Percentiles rank a stretch among this genome's conserved stretches.
Evolutionary conservation across 1,140 invertebrate species (phyloP).

Genomic region (Caenorhabditis remanei): DNA sequence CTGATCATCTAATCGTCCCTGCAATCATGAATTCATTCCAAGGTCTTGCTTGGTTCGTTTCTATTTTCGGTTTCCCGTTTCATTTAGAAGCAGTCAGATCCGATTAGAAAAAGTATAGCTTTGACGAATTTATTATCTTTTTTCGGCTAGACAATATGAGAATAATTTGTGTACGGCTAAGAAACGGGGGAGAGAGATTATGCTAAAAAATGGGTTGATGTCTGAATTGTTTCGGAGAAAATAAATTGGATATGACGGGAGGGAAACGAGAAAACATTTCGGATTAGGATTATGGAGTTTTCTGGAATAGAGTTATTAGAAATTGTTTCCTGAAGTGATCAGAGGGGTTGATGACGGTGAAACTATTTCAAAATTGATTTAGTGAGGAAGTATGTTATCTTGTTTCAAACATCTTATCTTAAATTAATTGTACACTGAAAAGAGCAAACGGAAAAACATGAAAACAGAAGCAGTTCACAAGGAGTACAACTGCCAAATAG

Average conservation of each 20-base stretch:
- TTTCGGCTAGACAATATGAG: background rate
- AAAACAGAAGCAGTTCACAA: no score
- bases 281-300: no score
- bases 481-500: background rate
- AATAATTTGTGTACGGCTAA: background rate
- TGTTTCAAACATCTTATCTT: no score
- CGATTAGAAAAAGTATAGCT: background rate
- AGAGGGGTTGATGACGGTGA: no score
- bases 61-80: background rate
- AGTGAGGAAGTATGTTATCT: no score
- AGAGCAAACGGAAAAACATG: no score
- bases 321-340: no score
- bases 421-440: no score
- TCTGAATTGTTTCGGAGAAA: background rate
- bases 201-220: background rate
- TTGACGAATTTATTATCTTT: background rate
- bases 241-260: no score
- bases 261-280: no score
- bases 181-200: background rate
- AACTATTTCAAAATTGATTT: no score
- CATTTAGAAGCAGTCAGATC: background rate
- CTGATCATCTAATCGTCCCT: conserved; percentile 1
- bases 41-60: background rate
- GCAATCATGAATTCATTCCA: background rate
- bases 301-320: no score